Evolutionary conservation across 1,140 invertebrate species (phyloP), one percentile per base, ranked within the genome.

Genomic region (Cryptotermes secundus): DNA sequence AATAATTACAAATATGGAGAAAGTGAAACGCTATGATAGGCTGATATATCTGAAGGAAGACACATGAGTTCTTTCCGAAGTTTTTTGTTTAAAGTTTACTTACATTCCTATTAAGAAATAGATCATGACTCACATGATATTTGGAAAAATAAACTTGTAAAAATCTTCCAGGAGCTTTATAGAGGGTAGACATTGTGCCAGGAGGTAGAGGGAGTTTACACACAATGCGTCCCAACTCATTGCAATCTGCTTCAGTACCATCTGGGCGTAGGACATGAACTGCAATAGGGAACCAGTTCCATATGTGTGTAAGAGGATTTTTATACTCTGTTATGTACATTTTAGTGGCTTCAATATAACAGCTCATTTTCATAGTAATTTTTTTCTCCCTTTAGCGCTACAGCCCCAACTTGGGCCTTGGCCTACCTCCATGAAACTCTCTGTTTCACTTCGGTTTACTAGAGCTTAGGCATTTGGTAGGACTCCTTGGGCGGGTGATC

Each of bases 151-250:
- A 98, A 2, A 93, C 92, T 85, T 96, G 91, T 83, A 94, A 92
- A 88, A 96, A 99, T 84, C 93, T 92, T n/a, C 97, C 94, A 84
- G 96, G 94, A 38, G 95, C 93, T 86, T 92, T 92, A 89, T 96
- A 98, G 0, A 99, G 90, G 0, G 96, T 97, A 0, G 94, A 93
- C 88, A 97, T 94, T 49, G 93, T 94, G 12, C 97, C 97, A 0
- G 97, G 97, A 1, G 97, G 97, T 34, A 98, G 88, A 0, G 97
- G 97, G 26, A 97, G 87, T 88, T 97, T 97, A 24, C 96, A 91
- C 0, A 93, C 96, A 86, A 98, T 95, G 86, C 96, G 91, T 0
- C 97, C 97, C 3, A 98, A 90, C 89, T 98, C 96, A 42, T 93
- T 91, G 0, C 90, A 84, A 10, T 90, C 87, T 34, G 95, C 93